Base-by-base conservation (phyloP, 2,797 vertebrate genomes). In the Alcedo atthis region DNA sequence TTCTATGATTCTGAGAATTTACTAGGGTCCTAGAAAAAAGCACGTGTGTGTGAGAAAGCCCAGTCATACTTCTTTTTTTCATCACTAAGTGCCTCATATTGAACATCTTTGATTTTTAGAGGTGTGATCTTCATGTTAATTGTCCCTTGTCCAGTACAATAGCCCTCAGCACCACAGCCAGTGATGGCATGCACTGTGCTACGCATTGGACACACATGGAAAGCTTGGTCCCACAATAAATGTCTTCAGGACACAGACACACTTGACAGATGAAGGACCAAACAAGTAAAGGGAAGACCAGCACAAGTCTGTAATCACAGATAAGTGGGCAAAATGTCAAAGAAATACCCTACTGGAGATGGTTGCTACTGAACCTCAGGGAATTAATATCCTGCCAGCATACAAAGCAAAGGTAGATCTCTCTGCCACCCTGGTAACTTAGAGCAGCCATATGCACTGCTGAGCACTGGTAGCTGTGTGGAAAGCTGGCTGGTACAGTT, bases 371-470 rank as follows among this genome's bases (percentile, higher is more conserved):
- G 64, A 68, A 70, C 57, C 43, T 85, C 35, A 33, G 73, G 32
- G 45, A 62, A 67, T 35, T 24, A 87, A 46, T 64, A 64, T 32
- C 61, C 62, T 88, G 59, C 77, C 92, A 90, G 81, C 78, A 42
- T 46, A 49, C 12, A 82, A 76, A 89, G 83, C 74, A 63, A 85
- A n/a, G 61, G 75, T 86, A 84, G 94, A 91, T 88, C 94, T 78
- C 35, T 92, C 69, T 71, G 83, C 74, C 71, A 64, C 0, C 2
- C 75, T 53, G 89, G 92, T 93, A 91, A 96, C 73, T 25, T 11
- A 1, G 59, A 81, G 71, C 37, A 76, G 81, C 22, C 6, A 4
- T 16, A 55, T 32, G 8, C 32, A 33, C 9, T 11, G 9, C 35
- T 5, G 63, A 33, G 48, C 0, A 8, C 78, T 82, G 86, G 90